Base-by-base conservation (phyloP, 2,113 vertebrate genomes). In the Apaloderma vittatum region DNA sequence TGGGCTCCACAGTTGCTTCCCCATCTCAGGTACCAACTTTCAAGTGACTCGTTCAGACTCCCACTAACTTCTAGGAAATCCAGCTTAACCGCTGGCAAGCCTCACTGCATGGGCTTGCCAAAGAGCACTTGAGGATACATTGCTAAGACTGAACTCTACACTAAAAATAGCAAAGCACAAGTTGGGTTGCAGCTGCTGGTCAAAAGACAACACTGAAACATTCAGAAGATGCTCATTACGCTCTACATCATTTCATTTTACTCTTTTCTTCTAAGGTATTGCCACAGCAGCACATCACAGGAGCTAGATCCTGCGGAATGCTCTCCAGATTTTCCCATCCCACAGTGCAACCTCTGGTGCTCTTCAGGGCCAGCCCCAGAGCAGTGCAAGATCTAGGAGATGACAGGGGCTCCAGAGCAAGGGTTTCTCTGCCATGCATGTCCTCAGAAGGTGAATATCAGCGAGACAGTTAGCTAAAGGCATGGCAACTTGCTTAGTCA, bases 111-210 rank as follows among this genome's bases (percentile, higher is more conserved):
- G n/a, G 66, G 12, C 61, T 34, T 85, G 95, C 94, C 95, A 97
- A 71, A 72, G 93, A 81, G 88, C 83, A 89, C 70, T 82, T 68
- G 76, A 94, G 93, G 96, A 94, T 65, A 19, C 68, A 22, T 87
- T 87, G 87, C 76, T 48, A 55, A 83, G 71, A 68, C 61, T 86
- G 88, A 88, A 92, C 91, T 87, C 86, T n/a, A 30, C 73, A 6
- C 65, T 74, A 91, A 94, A 94, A 86, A 89, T 79, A 97, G 80
- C 30, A 9, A 68, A 72, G 93, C 21, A 26, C 78, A 59, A 92
- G 59, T 23, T 61, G 81, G 58, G 57, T 54, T 78, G 91, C 91
- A 87, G 88, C 68, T 83, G 79, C 67, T 86, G 37, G 57, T 3
- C 77, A 45, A 62, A 95, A 94, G 86, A 95, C 94, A 92, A 89